Evolutionary conservation across 2,888 invertebrate genomes (phyloP).

Genomic region (Lucinisca nassula): DNA sequence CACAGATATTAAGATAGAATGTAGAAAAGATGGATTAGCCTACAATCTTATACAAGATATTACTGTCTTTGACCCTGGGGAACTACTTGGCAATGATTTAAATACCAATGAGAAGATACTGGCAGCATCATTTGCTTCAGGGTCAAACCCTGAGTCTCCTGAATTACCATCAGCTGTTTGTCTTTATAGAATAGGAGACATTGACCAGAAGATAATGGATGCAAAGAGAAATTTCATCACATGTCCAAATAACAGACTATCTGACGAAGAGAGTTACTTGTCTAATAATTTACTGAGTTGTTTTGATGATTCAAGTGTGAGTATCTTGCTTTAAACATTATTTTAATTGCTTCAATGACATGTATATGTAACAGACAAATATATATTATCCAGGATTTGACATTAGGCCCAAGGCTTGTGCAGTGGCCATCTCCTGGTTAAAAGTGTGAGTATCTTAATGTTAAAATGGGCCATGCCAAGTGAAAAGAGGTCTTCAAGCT

Average conservation of each 20-base stretch:
- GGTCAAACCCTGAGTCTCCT: neutral
- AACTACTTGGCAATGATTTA: neutral
- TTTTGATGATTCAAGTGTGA: too few species aligned
- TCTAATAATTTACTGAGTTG: too few species aligned
- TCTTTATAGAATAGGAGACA: neutral
- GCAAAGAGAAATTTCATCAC: neutral
- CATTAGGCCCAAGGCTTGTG: too few species aligned
- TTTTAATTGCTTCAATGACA: too few species aligned
- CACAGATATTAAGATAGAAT: neutral
- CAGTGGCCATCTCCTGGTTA: too few species aligned
- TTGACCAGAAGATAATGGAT: neutral
- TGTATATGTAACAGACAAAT: too few species aligned
- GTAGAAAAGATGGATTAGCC: neutral
- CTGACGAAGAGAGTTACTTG: neutral
- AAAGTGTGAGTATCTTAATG: too few species aligned
- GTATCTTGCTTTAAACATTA: too few species aligned
- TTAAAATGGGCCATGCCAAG: too few species aligned
- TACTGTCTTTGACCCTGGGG: neutral
- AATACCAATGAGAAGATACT: neutral
- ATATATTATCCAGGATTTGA: too few species aligned
- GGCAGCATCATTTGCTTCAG: neutral
- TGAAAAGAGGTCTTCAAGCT: too few species aligned
- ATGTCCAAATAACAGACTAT: neutral
- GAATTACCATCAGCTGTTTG: neutral
- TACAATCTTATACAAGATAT: neutral